Evolutionary conservation across 2,113 vertebrate genomes (phyloP).

Genomic region (Scomber scombrus): DNA sequence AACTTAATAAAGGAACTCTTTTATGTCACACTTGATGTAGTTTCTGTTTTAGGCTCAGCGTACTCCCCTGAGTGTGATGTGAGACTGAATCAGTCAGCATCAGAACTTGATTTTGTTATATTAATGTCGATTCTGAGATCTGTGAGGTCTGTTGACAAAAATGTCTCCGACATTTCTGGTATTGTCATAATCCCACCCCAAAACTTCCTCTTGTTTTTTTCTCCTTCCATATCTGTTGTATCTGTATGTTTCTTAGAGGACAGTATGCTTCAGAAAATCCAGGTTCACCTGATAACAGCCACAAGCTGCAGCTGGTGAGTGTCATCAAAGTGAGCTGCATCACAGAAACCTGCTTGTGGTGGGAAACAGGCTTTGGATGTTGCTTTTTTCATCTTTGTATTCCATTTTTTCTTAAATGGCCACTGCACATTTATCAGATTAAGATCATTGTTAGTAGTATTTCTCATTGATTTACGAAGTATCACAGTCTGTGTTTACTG

Average conservation of each 20-base stretch:
- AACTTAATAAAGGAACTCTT: neutral
- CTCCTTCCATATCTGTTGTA: neutral
- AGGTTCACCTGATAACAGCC: conserved; percentile 63
- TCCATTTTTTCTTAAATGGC: too few relatives aligned
- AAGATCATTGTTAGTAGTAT: too few relatives aligned
- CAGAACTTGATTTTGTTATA: neutral
- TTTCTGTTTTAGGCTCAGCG: too few relatives aligned
- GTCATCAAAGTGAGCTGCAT: neutral
- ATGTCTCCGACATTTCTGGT: neutral
- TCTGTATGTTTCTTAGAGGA: conserved; percentile 41
- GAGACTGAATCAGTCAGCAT: too few relatives aligned
- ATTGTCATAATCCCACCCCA: neutral
- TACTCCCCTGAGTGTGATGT: too few relatives aligned
- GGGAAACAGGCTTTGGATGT: neutral
- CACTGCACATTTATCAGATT: too few relatives aligned
- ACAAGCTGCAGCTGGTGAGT: conserved; percentile 87
- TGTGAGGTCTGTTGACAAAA: neutral
- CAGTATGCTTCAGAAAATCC: conserved; percentile 62
- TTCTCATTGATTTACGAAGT: too few relatives aligned
- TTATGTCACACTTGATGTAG: neutral
- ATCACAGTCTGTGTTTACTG: conserved; percentile 23
- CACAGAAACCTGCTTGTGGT: neutral
- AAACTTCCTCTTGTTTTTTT: neutral
- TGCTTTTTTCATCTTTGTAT: neutral
- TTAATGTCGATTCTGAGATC: neutral